Evolutionary conservation across 2,113 vertebrate genomes (phyloP).

Genomic region (Narcine bancroftii): DNA sequence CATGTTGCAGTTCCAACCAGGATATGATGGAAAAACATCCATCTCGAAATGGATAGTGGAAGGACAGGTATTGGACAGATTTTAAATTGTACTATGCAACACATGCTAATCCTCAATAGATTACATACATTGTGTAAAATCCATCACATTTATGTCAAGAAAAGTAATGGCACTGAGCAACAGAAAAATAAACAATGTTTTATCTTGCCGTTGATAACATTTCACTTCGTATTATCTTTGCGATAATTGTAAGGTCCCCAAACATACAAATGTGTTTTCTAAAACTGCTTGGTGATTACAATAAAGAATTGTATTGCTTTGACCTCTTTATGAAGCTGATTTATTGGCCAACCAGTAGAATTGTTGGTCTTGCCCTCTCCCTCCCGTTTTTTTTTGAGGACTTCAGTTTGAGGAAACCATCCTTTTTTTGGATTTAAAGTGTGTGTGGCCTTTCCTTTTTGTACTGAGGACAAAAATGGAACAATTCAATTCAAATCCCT

Average conservation of each 20-base stretch:
- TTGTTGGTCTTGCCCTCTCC: too few relatives aligned
- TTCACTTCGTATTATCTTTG: neutral
- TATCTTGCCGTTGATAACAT: neutral
- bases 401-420: too few relatives aligned
- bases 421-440: too few relatives aligned
- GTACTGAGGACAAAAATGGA: too few relatives aligned
- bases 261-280: neutral
- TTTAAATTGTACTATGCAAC: neutral
- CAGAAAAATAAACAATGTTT: neutral
- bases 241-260: neutral
- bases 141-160: neutral
- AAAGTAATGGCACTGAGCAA: neutral
- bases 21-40: constrained; percentile 76
- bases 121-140: neutral
- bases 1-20: constrained; percentile 72
- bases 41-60: constrained; percentile 79
- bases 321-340: neutral
- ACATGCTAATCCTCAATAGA: neutral
- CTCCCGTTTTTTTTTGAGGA: too few relatives aligned
- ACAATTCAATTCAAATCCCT: too few relatives aligned
- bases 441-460: too few relatives aligned
- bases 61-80: constrained; percentile 61
- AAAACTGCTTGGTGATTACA: neutral
- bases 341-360: too few relatives aligned
- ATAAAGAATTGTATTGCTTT: neutral